Conservation (phyloP, 2,888 invertebrate genomes). For the Actias luna region DNA sequence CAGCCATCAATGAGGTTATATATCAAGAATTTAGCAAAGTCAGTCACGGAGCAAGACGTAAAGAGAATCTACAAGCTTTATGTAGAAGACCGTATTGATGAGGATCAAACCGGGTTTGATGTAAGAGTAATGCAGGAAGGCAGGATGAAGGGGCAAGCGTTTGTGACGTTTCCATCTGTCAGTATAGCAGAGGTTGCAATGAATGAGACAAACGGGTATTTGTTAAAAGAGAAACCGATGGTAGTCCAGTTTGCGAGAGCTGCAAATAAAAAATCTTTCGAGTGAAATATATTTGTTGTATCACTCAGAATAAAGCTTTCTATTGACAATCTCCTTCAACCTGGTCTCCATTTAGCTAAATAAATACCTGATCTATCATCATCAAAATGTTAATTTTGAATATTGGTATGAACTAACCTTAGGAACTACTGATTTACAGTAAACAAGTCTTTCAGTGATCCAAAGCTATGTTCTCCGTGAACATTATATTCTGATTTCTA, state of each 20-base stretch:
- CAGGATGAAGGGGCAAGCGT: slow-evolving; percentile 98
- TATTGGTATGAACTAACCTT: no score
- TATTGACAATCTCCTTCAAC: background rate
- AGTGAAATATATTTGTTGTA: slow-evolving; percentile 25
- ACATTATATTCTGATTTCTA: no score
- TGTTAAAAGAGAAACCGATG: slow-evolving; percentile 93
- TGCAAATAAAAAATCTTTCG: slow-evolving; percentile 69
- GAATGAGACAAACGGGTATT: slow-evolving; percentile 92
- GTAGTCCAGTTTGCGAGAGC: slow-evolving; percentile 91
- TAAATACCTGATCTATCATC: background rate
- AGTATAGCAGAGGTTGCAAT: slow-evolving; percentile 88
- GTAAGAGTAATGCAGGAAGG: slow-evolving; percentile 96
- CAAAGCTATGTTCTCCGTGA: no score
- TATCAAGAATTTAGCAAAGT: slow-evolving; percentile 94
- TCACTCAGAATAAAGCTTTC: background rate
- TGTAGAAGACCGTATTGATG: slow-evolving; percentile 57
- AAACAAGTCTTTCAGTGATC: no score
- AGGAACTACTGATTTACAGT: no score
- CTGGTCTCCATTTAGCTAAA: background rate
- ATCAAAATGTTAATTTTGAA: no score
- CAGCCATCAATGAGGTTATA: slow-evolving; percentile 92
- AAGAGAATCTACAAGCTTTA: slow-evolving; percentile 89
- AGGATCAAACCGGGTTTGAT: slow-evolving; percentile 79
- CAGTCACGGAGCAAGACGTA: slow-evolving; percentile 88
- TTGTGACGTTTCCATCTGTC: slow-evolving; percentile 90